Base-by-base conservation (phyloP, 2,797 vertebrate species). In the Sphenopsis melanotis region DNA sequence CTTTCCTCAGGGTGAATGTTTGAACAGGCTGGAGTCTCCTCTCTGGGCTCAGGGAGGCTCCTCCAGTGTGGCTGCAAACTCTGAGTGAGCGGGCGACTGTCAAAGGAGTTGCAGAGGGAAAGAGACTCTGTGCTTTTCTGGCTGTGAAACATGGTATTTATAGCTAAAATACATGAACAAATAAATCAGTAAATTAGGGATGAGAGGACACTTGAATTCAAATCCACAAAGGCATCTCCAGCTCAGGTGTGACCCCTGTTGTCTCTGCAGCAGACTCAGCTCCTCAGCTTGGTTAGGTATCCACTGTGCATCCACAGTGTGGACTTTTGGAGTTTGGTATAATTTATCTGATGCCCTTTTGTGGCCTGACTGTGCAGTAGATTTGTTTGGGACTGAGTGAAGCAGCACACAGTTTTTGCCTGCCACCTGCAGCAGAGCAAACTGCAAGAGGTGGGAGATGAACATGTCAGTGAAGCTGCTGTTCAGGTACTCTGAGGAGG, bases 231-330 rank as follows among this genome's bases (percentile, higher is more conserved):
- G 60, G 21, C 34, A 24, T 68, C 66, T 92, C 57, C 75, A 47
- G 7, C 83, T 92, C 61, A 34, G 32, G 3, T 64, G 41, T 36
- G n/a, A 41, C 46, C 30, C 32, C 63, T 60, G 15, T 37, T 24
- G 21, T 55, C 41, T 86, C 63, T 52, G 22, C 30, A 61, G 65
- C 42, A 74, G 83, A 55, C 32, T 61, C 57, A 30, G 19, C 30
- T 66, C 53, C 46, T 34, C 65, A 59, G 46, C 85, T 68, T 36
- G 53, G 5, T 56, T 37, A 47, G 64, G 18, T 56, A 18, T 23
- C 47, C 41, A 6, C 44, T 52, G 1, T 63, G 70, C 34, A 39
- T 11, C 21, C 2, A 0, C n/a, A 39, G 21, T 2, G 1, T 15
- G 21, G 42, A 7, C 49, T 70, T 74, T 13, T 1, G 30, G n/a